phyloP scores from a whole-genome alignment of 2,888 invertebrate genomes.

The Zaprionus bogoriensis region DNA sequence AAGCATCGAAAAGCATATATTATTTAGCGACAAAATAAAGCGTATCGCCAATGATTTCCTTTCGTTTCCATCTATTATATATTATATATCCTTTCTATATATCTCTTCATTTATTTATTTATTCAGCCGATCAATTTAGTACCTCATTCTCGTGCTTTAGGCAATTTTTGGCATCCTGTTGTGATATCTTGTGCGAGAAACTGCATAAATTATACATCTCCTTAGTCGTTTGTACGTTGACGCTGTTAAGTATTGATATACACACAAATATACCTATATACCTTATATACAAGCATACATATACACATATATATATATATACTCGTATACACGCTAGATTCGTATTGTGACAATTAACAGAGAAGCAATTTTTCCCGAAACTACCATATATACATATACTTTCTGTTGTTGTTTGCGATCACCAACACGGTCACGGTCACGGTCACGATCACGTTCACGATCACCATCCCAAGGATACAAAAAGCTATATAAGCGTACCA shows the following conservation, averaged over 20 bases:
- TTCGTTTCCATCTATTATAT: too few relatives aligned
- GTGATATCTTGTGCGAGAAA: conserved; percentile 57
- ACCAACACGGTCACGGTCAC: too few relatives aligned
- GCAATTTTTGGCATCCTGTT: conserved; percentile 67
- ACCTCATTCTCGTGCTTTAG: conserved; percentile 68
- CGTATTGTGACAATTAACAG: conserved; percentile 69
- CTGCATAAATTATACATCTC: conserved; percentile 43
- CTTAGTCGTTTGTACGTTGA: conserved; percentile 64
- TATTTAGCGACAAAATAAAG: conserved; percentile 67
- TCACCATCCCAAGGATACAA: conserved; percentile 52
- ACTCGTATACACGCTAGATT: conserved; percentile 27
- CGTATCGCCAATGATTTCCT: conserved; percentile 66
- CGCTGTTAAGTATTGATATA: conserved; percentile 61
- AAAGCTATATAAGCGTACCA: conserved; percentile 21
- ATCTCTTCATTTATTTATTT: conserved; percentile 6
- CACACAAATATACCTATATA: conserved; percentile 36
- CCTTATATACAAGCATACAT: too few relatives aligned
- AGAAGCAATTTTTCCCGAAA: conserved; percentile 62
- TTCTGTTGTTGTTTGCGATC: too few relatives aligned
- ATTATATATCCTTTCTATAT: too few relatives aligned
- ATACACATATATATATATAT: not conserved
- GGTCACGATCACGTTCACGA: conserved; percentile 25
- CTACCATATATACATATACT: too few relatives aligned
- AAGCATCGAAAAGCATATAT: conserved; percentile 69
- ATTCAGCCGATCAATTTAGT: conserved; percentile 22